These are phyloP conservation scores for Mythimna loreyi DNA, from an alignment of 2,888 invertebrate species.

Conservation along the genomic window DNA sequence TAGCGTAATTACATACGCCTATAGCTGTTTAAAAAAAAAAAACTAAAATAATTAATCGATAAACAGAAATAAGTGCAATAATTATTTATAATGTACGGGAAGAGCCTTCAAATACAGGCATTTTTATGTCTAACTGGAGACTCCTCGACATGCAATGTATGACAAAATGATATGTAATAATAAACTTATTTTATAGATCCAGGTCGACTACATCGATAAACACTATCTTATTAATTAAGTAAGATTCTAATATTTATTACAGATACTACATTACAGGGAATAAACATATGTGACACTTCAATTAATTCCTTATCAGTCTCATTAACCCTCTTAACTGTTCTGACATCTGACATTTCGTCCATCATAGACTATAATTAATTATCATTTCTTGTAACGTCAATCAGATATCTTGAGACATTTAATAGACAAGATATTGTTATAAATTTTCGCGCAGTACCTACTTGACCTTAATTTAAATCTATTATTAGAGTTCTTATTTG, in stretches of 20 bases:
- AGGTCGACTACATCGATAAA: slow-evolving; percentile 35
- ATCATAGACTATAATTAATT: slow-evolving; percentile 40
- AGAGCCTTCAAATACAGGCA: too few relatives aligned
- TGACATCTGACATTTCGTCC: slow-evolving; percentile 46
- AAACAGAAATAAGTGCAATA: neutral
- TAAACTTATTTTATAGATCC: too few relatives aligned
- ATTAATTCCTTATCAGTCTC: slow-evolving; percentile 25
- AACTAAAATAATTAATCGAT: neutral
- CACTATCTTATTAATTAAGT: slow-evolving; percentile 25
- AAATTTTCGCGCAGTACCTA: slow-evolving; percentile 3
- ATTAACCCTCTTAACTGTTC: slow-evolving; percentile 54
- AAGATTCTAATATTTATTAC: slow-evolving; percentile 29
- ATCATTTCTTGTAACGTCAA: slow-evolving; percentile 14
- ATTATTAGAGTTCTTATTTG: neutral
- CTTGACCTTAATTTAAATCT: slow-evolving; percentile 12
- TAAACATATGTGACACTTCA: slow-evolving; percentile 26
- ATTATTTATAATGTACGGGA: too few relatives aligned
- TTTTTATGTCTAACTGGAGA: too few relatives aligned
- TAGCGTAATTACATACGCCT: neutral
- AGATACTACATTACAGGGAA: slow-evolving; percentile 14
- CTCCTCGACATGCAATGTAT: too few relatives aligned
- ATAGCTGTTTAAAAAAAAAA: neutral
- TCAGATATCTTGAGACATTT: slow-evolving; percentile 11
- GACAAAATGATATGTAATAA: too few relatives aligned
- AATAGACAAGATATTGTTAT: slow-evolving; percentile 7